Evolutionary conservation across 1,140 invertebrate species (phyloP), one percentile per base, ranked within the genome.

Genomic region (Doryteuthis pealeii): DNA sequence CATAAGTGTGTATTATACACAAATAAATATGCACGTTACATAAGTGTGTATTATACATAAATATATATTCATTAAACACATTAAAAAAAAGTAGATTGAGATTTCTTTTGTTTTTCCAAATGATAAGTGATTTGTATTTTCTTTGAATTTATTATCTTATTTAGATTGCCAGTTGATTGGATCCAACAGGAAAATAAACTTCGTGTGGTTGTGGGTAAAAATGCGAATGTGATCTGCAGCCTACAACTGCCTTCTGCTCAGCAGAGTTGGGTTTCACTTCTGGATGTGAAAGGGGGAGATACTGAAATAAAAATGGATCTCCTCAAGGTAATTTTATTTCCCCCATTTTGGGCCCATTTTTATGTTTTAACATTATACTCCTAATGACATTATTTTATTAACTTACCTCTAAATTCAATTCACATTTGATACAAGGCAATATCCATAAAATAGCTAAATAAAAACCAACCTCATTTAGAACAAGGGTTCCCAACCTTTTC

Each of bases 131-230:
- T n/a, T n/a, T 49, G 45, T 15, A 22, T 49, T 49, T 49, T 49
- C 22, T 12, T 49, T 49, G 45, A 15, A 15, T 40, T 40, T 40
- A 15, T 49, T 49, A 14, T 18, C 18, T n/a, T 62, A 6, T 62
- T 62, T n/a, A 62, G 54, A 62, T 28, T 62, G 6, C 54, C 54
- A 62, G 54, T 28, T 62, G 54, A 62, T 62, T 62, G 54, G 54
- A 62, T 62, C 0, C 54, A 62, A 28, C 54, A 62, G 22, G 18
- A n/a, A 22, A 62, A 62, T 28, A 62, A 28, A 22, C 54, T 62
- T 0, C 54, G 54, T 62, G 54, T 62, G 10, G 5, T 62, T 22
- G 18, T 62, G 5, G 54, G 54, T 18, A 62, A 62, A 28, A 62
- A 62, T 62, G 54, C 54, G 5, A 62, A 62, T 18, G 18, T 62